Conservation (phyloP, 2,888 invertebrate species). For the Pogonocherus hispidulus region DNA sequence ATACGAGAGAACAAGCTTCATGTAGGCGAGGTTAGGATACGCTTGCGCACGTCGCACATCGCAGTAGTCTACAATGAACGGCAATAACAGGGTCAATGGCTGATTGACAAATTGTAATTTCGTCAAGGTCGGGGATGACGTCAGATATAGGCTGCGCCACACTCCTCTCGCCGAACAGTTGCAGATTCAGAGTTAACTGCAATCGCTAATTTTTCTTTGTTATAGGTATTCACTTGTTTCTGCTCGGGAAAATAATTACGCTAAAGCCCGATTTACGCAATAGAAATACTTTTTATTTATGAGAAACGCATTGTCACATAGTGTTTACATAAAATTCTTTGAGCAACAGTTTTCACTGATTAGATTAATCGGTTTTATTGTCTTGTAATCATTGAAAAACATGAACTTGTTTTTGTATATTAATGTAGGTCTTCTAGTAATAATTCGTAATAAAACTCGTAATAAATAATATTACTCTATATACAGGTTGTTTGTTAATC, state of each 20-base stretch:
- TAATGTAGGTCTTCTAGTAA: not conserved
- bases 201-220: conserved; percentile 19
- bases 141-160: conserved; percentile 55
- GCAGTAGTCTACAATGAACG: conserved; percentile 50
- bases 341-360: conserved; percentile 20
- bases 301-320: conserved; percentile 20
- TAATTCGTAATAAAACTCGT: not conserved
- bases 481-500: not conserved
- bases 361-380: conserved; percentile 25
- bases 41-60: conserved; percentile 44
- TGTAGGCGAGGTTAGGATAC: conserved; percentile 52
- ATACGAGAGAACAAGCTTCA: conserved; percentile 48
- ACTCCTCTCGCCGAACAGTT: conserved; percentile 15
- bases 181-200: conserved; percentile 16
- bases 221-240: not conserved
- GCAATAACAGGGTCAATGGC: conserved; percentile 67
- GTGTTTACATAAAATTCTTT: conserved; percentile 22
- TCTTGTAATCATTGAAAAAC: conserved; percentile 21
- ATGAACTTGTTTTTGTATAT: not conserved
- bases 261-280: conserved; percentile 5
- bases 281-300: not conserved
- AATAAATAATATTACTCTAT: not conserved
- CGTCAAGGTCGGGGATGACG: conserved; percentile 66
- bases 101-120: conserved; percentile 68
- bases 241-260: not conserved